Conservation (phyloP, 2,797 vertebrate genomes). For the Enteromius viviparus region DNA sequence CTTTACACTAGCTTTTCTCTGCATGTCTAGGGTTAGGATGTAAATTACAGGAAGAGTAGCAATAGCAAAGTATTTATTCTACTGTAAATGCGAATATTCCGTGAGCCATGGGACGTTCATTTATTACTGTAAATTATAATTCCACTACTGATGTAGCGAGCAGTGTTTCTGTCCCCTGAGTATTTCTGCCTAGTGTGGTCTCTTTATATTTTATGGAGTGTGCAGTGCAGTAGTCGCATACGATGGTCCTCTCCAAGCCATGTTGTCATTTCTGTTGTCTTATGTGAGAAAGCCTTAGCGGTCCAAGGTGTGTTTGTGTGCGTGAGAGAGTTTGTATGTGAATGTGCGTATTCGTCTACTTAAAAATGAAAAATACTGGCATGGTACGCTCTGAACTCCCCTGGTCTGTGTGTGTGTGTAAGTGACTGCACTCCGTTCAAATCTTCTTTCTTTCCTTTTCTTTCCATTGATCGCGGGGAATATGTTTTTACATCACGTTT, state of each 20-base stretch:
- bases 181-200: slow-evolving; percentile 90
- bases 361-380: slow-evolving; percentile 91
- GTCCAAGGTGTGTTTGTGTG: slow-evolving; percentile 87
- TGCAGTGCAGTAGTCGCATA: slow-evolving; percentile 90
- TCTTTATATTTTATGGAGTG: slow-evolving; percentile 86
- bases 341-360: slow-evolving; percentile 81
- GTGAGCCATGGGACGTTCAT: slow-evolving; percentile 99
- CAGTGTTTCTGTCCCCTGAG: slow-evolving; percentile 91
- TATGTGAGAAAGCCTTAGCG: slow-evolving; percentile 90
- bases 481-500: slow-evolving; percentile 77
- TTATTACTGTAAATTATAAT: slow-evolving; percentile 99
- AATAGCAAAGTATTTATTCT: slow-evolving; percentile 99
- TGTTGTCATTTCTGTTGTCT: slow-evolving; percentile 90
- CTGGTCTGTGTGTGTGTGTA: slow-evolving; percentile 79
- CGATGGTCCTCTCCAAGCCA: slow-evolving; percentile 87
- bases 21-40: slow-evolving; percentile 98
- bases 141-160: slow-evolving; percentile 98
- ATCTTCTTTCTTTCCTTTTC: slow-evolving; percentile 70
- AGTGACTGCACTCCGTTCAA: slow-evolving; percentile 90
- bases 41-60: slow-evolving; percentile 96
- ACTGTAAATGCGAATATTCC: slow-evolving; percentile 99
- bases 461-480: slow-evolving; percentile 74
- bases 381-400: slow-evolving; percentile 86
- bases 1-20: slow-evolving; percentile 99
- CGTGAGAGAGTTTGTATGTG: slow-evolving; percentile 60